Conservation (phyloP, 2,888 invertebrate genomes). For the Pyrochroa serraticornis region DNA sequence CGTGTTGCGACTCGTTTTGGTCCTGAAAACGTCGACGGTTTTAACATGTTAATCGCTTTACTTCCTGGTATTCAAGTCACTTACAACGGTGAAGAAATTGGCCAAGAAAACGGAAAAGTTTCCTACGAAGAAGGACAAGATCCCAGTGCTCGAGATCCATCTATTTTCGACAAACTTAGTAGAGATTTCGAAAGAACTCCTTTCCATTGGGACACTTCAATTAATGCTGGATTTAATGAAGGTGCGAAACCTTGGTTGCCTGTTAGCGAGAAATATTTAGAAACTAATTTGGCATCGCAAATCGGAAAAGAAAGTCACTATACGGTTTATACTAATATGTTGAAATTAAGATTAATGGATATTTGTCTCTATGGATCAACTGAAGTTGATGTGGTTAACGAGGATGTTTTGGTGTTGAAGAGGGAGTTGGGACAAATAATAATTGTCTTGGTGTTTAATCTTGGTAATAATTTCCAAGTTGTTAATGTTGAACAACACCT, state of each 20-base stretch:
- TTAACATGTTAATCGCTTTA: slow-evolving; percentile 81
- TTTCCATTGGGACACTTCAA: slow-evolving; percentile 74
- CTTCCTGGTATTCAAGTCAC: slow-evolving; percentile 85
- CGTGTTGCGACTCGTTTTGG: slow-evolving; percentile 76
- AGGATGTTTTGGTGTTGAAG: slow-evolving; percentile 29
- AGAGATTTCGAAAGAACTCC: slow-evolving; percentile 82
- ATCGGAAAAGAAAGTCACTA: slow-evolving; percentile 61
- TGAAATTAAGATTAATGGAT: slow-evolving; percentile 61
- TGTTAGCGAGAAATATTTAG: slow-evolving; percentile 65
- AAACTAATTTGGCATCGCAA: slow-evolving; percentile 66
- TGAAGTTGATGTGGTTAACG: slow-evolving; percentile 58
- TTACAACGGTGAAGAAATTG: slow-evolving; percentile 87
- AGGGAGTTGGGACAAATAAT: slow-evolving; percentile 1
- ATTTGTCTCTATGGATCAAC: slow-evolving; percentile 63
- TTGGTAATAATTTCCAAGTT: too few relatives aligned
- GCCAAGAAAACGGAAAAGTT: slow-evolving; percentile 67
- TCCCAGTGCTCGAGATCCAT: slow-evolving; percentile 59
- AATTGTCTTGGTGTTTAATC: too few relatives aligned
- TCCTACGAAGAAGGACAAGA: slow-evolving; percentile 61
- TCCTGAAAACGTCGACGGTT: slow-evolving; percentile 73
- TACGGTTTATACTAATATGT: slow-evolving; percentile 66
- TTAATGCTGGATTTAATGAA: slow-evolving; percentile 64
- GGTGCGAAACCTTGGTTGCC: slow-evolving; percentile 70
- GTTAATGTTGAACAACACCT: too few relatives aligned
- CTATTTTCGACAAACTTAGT: slow-evolving; percentile 61